Conservation (phyloP, 2,113 vertebrate species). For the Onychorhynchus coronatus region DNA sequence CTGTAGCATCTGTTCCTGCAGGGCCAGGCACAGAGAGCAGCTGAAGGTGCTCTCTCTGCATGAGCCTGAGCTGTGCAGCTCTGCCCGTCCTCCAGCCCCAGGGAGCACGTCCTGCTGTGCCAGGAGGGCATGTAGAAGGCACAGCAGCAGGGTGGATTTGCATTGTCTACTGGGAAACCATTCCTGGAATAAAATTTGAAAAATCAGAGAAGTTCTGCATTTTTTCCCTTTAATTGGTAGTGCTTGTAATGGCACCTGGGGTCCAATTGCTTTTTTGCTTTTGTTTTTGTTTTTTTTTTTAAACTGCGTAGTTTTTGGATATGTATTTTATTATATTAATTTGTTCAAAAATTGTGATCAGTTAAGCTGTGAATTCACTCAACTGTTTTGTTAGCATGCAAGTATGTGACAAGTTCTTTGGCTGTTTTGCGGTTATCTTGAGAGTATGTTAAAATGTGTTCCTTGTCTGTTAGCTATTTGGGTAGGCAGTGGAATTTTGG, state of each 20-base stretch:
- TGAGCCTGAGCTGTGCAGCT: not conserved
- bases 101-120: not conserved
- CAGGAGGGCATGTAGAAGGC: fast-evolving
- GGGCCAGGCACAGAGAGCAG: not conserved
- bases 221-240: not conserved
- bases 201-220: not conserved
- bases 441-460: not conserved
- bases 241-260: not conserved
- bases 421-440: not conserved
- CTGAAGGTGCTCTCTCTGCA: not conserved
- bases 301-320: fast-evolving
- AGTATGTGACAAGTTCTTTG: not conserved
- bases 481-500: not conserved
- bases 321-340: not conserved
- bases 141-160: not conserved
- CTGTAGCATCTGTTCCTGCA: not conserved
- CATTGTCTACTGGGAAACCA: not conserved
- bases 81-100: not conserved
- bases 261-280: too few relatives aligned
- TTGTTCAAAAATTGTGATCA: not conserved
- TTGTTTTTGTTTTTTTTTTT: not conserved
- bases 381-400: not conserved
- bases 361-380: not conserved
- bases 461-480: not conserved
- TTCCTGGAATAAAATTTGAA: not conserved